Evolutionary conservation across 2,113 vertebrate species (phyloP), one percentile per base, ranked within the genome.

Genomic region (Sisor rabdophorus): DNA sequence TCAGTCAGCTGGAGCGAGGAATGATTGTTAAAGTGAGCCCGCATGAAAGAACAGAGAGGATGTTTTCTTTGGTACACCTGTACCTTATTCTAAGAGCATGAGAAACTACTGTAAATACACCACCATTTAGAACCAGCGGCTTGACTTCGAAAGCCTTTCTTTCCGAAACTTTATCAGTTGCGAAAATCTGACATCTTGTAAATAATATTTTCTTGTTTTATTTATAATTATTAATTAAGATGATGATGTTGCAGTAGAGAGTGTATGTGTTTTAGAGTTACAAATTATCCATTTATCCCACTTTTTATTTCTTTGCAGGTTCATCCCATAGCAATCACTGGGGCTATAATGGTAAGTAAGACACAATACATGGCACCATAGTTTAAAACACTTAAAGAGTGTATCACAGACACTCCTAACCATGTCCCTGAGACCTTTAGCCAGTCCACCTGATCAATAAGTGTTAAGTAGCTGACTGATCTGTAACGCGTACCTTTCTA

Each of bases 271-370:
- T 20, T 8, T 70, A 69, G 67, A 28, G 15, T 59, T 59, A 55
- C 17, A 19, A 48, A 28, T 73, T 2, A 55, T 44, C 2, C 10
- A 55, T 32, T 63, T 13, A 2, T 30, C 50, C 30, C 0, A 53
- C 47, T 71, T 52, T 81, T 50, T 69, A 16, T 19, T 44, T 24
- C 13, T 54, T 52, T 48, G 74, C 74, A 84, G 82, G 75, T 65
- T 77, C 79, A 12, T 76, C 79, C 22, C 30, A 79, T 52, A 48
- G 61, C 30, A 17, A 76, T 12, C 63, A 81, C 44, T 84, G 82
- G 82, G 77, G 73, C 36, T 84, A 84, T 56, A 30, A 73, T 36
- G 77, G 82, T 83, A 71, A 80, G 44, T 65, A 63, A 36, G 10
- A 22, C 4, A 44, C 12, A 71, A 40, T 68, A 68, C n/a, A 36